Evolutionary conservation across 2,797 vertebrate genomes (phyloP), one percentile per base, ranked within the genome.

Genomic region (Pelochelys cantorii): DNA sequence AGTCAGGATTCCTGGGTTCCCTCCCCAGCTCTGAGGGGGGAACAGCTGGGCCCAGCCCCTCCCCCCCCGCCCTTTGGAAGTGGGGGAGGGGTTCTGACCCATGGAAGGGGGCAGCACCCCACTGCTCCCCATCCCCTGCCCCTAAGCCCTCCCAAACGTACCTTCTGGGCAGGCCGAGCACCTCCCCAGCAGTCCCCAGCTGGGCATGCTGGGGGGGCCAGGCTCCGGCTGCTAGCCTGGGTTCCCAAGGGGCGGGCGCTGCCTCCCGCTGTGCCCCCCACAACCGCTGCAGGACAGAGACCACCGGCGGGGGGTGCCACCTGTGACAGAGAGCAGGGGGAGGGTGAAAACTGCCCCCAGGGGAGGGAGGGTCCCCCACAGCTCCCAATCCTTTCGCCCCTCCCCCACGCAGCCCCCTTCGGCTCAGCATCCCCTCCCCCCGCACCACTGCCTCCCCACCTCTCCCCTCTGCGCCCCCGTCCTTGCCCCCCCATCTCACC

Each of bases 301-400:
- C 59, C 34, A 88, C 11, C 14, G 90, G 90, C 15, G 68, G 79
- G 22, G 90, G 59, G 15, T 88, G 86, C 53, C 31, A 37, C 71
- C 90, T 92, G 42, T 4, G 34, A 34, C 13, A 85, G 57, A 31
- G n/a, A 55, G 34, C 14, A 12, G 55, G 11, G 4, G 31, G 31
- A n/a, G 15, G 15, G 31, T 34, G 62, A 34, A 34, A 68, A 68
- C 17, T 18, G 31, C 7, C 27, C 42, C 75, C 17, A 34, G 25
- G 23, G 12, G 15, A 5, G 42, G 23, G 37, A 78, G 23, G 75
- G 22, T 52, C 27, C 37, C 17, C 75, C 25, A 68, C 4, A 57
- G 27, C 37, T 18, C 31, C 15, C 23, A 23, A n/a, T 7, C 48
- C 42, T 11, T 31, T 31, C 54, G 37, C 25, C 15, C 10, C 23